Evolutionary conservation across 2,797 vertebrate species (phyloP), one percentile per base, ranked within the genome.

Genomic region (Sylvilagus floridanus): DNA sequence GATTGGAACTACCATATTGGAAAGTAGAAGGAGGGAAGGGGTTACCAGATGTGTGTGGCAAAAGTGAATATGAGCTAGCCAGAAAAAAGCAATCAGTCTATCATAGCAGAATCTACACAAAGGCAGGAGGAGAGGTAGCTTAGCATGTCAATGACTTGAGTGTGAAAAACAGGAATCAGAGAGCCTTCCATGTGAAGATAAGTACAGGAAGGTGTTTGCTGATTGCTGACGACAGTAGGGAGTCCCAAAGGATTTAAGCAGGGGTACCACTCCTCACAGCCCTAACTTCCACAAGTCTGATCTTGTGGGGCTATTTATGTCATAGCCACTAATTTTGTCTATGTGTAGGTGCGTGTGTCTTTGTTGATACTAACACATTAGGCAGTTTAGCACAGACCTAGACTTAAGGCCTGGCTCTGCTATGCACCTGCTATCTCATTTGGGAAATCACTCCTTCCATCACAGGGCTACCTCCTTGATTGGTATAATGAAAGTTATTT

Each of bases 401-500:
- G 37, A 37, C 37, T 37, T 37, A 37, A 37, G 37, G 37, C 5
- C 37, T 37, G 37, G 37, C 37, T 37, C 37, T 32, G 16, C 30
- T 68, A 68, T n/a, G n/a, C 66, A 37, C 37, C 37, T 37, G 37
- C 37, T 5, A 37, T 37, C 37, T 37, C 37, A 37, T 37, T 4
- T 37, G 37, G 5, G 37, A 37, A 37, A 37, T 37, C 50, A 99
- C 98, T 14, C 99, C 99, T 5, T 99, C 99, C 54, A 99, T 99
- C 82, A 99, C 98, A 0, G 99, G 99, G 95, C 98, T 99, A 89
- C 99, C 98, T 66, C 99, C 99, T 98, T 99, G 99, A 73, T 98
- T 99, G 0, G 99, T 99, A 96, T 99, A 99, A 97, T 99, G 98
- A 96, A 99, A 99, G 96, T 98, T 97, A 94, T 98, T 98, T 75